Evolutionary conservation across 2,888 invertebrate genomes (phyloP), one percentile per base, ranked within the genome.

Genomic region (Meandrusa payeni): DNA sequence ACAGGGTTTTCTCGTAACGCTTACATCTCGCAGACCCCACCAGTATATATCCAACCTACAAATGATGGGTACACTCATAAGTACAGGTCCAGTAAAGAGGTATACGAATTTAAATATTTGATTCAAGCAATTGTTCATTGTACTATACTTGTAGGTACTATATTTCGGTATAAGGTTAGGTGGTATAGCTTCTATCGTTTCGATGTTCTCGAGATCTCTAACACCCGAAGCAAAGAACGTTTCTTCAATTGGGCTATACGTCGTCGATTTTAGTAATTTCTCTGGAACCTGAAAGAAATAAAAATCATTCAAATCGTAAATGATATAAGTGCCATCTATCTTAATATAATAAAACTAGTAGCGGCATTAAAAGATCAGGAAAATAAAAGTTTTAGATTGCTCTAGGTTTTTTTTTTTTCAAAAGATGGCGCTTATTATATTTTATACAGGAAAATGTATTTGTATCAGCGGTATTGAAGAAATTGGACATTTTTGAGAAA

Each of bases 11-110:
- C 64, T 67, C 0, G 69, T 64, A 0, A 64, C 60, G 1, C 57
- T 65, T 1, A 80, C 57, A 2, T 76, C 70, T 5, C 85, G 68
- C 5, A 85, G 49, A 3, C 85, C 85, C 85, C 85, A 85, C 79
- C 80, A 83, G 42, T 82, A 83, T 1, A 85, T 54, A 22, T 85
- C 85, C 0, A 85, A 56, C 49, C 85, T 85, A 57, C 19, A 59
- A 47, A 26, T 5, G 15, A 20, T 5, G 24, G n/a, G 27, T 27
- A 34, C 13, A n/a, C 9, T 23, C 7, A 20, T 20, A 7, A 17
- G 5, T 20, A 31, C 9, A 17, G 15, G 3, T 29, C n/a, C n/a
- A n/a, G n/a, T n/a, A n/a, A n/a, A n/a, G n/a, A n/a, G n/a, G n/a
- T n/a, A n/a, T n/a, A n/a, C n/a, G n/a, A n/a, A n/a, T n/a, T n/a